These are phyloP conservation scores for Mizuhopecten yessoensis DNA, from an alignment of 1,140 invertebrate species.

Conservation along the genomic window DNA sequence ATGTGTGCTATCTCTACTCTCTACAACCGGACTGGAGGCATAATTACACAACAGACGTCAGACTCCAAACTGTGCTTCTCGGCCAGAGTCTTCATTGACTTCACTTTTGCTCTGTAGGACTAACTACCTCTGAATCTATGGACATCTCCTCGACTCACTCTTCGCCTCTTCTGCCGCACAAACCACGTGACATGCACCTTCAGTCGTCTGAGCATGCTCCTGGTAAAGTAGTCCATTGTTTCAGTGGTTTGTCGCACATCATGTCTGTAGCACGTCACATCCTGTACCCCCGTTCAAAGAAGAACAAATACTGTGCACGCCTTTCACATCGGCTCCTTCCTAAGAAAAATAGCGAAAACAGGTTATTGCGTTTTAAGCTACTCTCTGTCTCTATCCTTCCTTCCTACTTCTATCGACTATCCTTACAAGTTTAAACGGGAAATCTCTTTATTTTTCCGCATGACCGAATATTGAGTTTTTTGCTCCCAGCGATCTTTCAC, in stretches of 20 bases:
- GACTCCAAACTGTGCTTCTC: not conserved
- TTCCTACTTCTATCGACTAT: not conserved
- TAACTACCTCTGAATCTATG: conserved; percentile 60
- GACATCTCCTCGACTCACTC: conserved; percentile 63
- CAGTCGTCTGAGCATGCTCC: conserved; percentile 60
- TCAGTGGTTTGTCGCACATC: conserved; percentile 68
- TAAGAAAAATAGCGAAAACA: conserved; percentile 63
- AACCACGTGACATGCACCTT: conserved; percentile 60
- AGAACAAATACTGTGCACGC: conserved; percentile 61
- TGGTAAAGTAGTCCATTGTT: conserved; percentile 66
- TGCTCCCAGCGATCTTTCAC: not conserved
- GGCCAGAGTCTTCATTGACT: not conserved
- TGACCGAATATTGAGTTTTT: not conserved
- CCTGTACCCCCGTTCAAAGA: conserved; percentile 57
- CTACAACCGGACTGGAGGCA: not conserved
- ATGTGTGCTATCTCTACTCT: not conserved
- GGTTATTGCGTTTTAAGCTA: conserved; percentile 56
- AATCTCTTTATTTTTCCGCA: not conserved
- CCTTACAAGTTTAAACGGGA: not conserved
- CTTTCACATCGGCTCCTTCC: conserved; percentile 59
- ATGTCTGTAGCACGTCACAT: conserved; percentile 64
- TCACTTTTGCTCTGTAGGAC: conserved; percentile 59
- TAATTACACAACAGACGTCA: not conserved
- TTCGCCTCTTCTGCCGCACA: conserved; percentile 62
- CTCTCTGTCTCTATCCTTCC: not conserved